Conservation (phyloP, 2,888 invertebrate species). For the Meiosimyza platycephala region DNA sequence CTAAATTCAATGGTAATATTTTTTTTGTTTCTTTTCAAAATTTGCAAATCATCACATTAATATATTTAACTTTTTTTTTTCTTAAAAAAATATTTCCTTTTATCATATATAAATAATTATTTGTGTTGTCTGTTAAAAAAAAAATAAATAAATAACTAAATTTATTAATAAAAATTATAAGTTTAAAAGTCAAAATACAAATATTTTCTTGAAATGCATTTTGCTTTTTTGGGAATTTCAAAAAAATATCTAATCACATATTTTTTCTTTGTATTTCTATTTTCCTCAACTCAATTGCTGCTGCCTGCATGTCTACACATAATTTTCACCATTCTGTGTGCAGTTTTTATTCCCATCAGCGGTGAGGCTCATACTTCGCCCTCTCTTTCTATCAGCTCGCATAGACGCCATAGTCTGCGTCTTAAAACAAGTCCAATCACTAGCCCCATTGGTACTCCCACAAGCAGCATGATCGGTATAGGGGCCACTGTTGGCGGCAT, state of each 20-base stretch:
- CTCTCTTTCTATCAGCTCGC: slow-evolving; percentile 30
- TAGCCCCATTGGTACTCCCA: slow-evolving; percentile 55
- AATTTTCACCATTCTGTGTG: no score
- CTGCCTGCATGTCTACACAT: slow-evolving; percentile 23
- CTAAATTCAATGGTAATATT: slow-evolving; percentile 31
- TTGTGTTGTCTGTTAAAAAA: slow-evolving; percentile 39
- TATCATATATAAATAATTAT: slow-evolving; percentile 29
- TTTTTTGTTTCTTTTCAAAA: slow-evolving; percentile 23
- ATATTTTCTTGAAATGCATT: slow-evolving; percentile 9
- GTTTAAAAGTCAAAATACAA: background rate
- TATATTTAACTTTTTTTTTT: slow-evolving; percentile 33
- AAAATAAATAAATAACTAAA: slow-evolving; percentile 16
- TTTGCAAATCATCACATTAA: slow-evolving; percentile 38
- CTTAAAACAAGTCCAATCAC: slow-evolving; percentile 61
- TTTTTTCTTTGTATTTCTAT: slow-evolving; percentile 36
- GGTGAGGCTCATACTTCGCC: slow-evolving; percentile 34
- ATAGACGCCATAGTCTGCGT: slow-evolving; percentile 51
- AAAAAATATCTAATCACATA: slow-evolving; percentile 29
- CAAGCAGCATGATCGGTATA: slow-evolving; percentile 4
- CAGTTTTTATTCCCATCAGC: slow-evolving; percentile 27
- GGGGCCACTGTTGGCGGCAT: slow-evolving; percentile 26
- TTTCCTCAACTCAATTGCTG: slow-evolving; percentile 23
- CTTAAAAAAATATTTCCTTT: slow-evolving; percentile 33
- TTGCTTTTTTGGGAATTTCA: slow-evolving; percentile 9
- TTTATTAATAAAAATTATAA: background rate